Evolutionary conservation across 35 echinoderm and acorn worm genomes (phyloP).

Genomic region (Apostichopus japonicus): DNA sequence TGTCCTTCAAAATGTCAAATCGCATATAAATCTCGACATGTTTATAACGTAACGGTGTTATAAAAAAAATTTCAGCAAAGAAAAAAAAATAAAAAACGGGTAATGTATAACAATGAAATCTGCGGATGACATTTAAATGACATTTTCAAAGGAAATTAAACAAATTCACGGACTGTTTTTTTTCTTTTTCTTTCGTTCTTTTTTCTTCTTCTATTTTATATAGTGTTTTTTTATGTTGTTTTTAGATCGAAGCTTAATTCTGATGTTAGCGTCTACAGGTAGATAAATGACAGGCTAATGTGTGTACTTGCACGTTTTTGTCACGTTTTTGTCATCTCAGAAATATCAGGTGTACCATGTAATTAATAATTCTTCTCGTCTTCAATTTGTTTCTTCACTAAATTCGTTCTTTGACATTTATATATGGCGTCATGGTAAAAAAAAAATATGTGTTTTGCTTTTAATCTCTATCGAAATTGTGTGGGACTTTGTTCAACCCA

Average conservation of each 20-base stretch:
- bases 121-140: too few relatives aligned
- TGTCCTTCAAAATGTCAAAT: too few relatives aligned
- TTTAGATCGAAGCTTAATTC: not conserved
- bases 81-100: too few relatives aligned
- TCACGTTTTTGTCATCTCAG: not conserved
- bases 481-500: conserved; percentile 29
- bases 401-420: conserved; percentile 10
- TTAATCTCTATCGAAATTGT: conserved; percentile 31
- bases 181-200: not conserved
- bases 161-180: too few relatives aligned
- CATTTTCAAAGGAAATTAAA: not conserved
- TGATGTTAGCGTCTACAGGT: not conserved
- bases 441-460: conserved; percentile 4
- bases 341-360: not conserved
- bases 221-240: not conserved
- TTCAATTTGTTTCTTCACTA: not conserved
- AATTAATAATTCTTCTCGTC: not conserved
- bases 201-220: not conserved
- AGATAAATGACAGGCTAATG: conserved; percentile 14
- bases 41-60: too few relatives aligned
- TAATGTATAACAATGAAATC: too few relatives aligned
- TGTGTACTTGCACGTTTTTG: not conserved
- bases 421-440: not conserved
- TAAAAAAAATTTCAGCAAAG: too few relatives aligned
- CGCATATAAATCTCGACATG: too few relatives aligned